Percentiles rank a stretch among this genome's conserved stretches.
These are phyloP conservation scores for Ptiloglossa arizonensis DNA, from an alignment of 1,140 invertebrate species.

Conservation along the genomic window DNA sequence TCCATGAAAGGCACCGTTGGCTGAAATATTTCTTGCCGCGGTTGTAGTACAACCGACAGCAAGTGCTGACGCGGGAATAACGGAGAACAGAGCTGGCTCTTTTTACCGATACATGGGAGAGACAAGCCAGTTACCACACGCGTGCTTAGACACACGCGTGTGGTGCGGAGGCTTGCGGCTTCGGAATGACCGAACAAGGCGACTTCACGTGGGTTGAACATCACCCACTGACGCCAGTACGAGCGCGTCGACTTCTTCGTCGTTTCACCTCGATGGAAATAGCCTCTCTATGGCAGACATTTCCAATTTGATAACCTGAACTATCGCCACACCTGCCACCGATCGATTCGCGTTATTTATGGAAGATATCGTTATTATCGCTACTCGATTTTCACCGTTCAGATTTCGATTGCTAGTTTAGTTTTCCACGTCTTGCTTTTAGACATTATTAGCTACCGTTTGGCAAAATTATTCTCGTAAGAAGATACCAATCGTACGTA, in stretches of 20 bases:
- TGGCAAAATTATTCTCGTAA: too few relatives aligned
- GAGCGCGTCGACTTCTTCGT: slow-evolving; percentile 23
- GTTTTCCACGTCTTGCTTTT: too few relatives aligned
- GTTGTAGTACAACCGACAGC: background rate
- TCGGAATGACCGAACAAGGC: slow-evolving; percentile 48
- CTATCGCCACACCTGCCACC: slow-evolving; percentile 10
- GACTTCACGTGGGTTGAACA: slow-evolving; percentile 49
- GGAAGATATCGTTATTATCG: too few relatives aligned
- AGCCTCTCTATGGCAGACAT: background rate
- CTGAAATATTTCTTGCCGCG: background rate
- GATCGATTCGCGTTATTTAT: background rate
- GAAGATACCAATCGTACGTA: too few relatives aligned
- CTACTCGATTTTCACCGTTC: too few relatives aligned
- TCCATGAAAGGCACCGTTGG: slow-evolving; percentile 16
- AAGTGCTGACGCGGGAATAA: slow-evolving; percentile 5
- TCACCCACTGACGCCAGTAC: slow-evolving; percentile 55
- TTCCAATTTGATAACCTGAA: slow-evolving; percentile 5
- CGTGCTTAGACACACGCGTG: slow-evolving; percentile 36
- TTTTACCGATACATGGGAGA: slow-evolving; percentile 10
- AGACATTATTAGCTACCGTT: too few relatives aligned
- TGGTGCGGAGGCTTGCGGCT: slow-evolving; percentile 22
- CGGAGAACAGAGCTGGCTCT: slow-evolving; percentile 3
- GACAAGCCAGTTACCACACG: slow-evolving; percentile 29
- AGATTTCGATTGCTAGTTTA: too few relatives aligned
- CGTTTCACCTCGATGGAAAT: background rate